phyloP scores from a whole-genome alignment of 2,888 invertebrate genomes.

The Hedychridium roseum region DNA sequence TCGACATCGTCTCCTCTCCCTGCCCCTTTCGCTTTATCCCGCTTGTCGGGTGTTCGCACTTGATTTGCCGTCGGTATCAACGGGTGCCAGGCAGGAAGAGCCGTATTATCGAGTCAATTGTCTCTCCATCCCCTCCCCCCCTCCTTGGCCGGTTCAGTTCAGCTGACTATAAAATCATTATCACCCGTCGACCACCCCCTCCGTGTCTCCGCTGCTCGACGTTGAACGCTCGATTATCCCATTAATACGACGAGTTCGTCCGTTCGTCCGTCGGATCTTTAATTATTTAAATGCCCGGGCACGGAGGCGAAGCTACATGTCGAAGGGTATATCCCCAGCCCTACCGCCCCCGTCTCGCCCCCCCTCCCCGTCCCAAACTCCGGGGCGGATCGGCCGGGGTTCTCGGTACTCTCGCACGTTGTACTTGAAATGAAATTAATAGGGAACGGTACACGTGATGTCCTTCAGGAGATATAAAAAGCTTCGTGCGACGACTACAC shows the following conservation, averaged over 20 bases:
- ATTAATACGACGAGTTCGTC: constrained; percentile 58
- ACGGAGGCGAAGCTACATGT: constrained; percentile 20
- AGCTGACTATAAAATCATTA: constrained; percentile 62
- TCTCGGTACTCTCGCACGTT: not conserved
- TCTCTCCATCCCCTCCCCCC: constrained; percentile 56
- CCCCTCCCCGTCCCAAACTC: constrained; percentile 22
- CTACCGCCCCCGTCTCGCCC: constrained; percentile 3
- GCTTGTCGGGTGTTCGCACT: constrained; percentile 53
- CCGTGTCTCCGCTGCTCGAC: constrained; percentile 32
- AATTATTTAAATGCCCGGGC: constrained; percentile 58
- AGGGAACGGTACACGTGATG: not conserved
- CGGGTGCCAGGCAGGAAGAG: constrained; percentile 63
- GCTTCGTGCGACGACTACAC: too few species aligned
- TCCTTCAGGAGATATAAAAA: too few species aligned
- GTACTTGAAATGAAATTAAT: not conserved
- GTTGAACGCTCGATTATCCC: constrained; percentile 59
- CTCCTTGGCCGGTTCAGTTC: constrained; percentile 36
- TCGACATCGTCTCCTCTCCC: not conserved
- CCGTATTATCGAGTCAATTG: constrained; percentile 63
- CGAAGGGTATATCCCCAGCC: too few species aligned
- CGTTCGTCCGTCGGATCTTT: constrained; percentile 53
- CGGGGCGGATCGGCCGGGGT: constrained; percentile 28
- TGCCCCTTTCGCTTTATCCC: constrained; percentile 5
- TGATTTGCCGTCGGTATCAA: constrained; percentile 61
- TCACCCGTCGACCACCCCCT: constrained; percentile 47